Base-by-base conservation (phyloP, 2,888 invertebrate genomes). In the Homarus gammarus region DNA sequence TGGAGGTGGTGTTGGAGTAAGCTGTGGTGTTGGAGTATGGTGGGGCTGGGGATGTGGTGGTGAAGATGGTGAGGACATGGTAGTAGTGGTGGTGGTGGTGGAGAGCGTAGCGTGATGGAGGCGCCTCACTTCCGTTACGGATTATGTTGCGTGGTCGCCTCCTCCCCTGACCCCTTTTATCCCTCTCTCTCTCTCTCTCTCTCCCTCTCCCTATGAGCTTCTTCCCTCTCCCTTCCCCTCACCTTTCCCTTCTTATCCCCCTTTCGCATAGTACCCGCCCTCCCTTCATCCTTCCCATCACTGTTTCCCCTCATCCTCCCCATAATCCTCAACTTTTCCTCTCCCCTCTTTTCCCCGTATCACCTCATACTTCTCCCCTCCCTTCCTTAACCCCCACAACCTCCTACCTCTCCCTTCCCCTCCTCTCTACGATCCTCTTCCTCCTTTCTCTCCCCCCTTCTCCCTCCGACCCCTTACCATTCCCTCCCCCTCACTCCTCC, bases 401-500 rank as follows among this genome's bases (percentile, higher is more conserved):
- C n/a, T n/a, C n/a, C n/a, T n/a, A 27, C 18, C 31, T 15, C 22
- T 72, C 31, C 33, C 72, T 33, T 2, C 33, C n/a, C 72, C 31
- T 3, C 33, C 33, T 33, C 72, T 33, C 10, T 15, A 27, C 33
- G 27, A 15, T 2, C 72, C 36, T 15, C 72, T n/a, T n/a, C n/a
- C n/a, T n/a, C 33, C 36, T 15, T 15, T 33, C 33, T 33, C 33
- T 15, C 3, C 33, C 33, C 33, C 33, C 3, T 33, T 33, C 15
- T 72, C 33, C 33, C 3, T 31, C 3, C 72, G 5, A 10, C 33
- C 22, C 33, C 36, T 15, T 36, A 10, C 31, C 72, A 15, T 3
- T 72, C 72, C 72, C 33, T 72, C 72, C 72, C 33, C 36, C 33
- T 72, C 31, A 12, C 72, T 72, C n/a, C n/a, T n/a, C n/a, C n/a